A percentile compares a stretch with the other conserved stretches of the same genome.
Conservation (phyloP, 2,888 invertebrate genomes). For the Eupithecia exiguata region DNA sequence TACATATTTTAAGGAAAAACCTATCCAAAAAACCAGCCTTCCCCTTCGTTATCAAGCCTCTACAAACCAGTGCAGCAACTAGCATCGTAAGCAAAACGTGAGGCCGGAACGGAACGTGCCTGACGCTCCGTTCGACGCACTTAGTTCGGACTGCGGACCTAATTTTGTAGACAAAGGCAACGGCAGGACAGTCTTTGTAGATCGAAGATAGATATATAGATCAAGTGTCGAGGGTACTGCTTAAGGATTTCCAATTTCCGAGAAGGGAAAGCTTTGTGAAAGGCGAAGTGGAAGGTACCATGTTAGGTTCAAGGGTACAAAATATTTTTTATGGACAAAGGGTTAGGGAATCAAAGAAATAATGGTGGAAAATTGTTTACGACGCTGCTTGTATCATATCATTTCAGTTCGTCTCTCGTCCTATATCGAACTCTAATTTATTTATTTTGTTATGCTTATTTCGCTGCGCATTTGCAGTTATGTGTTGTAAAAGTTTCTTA, state of each 20-base stretch:
- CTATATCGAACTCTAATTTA: no score
- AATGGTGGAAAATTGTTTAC: no score
- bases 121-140: slow-evolving; percentile 16
- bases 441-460: no score
- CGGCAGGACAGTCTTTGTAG: slow-evolving; percentile 15
- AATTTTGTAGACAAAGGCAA: slow-evolving; percentile 27
- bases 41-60: background rate
- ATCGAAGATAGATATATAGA: slow-evolving; percentile 22
- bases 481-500: no score
- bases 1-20: no score
- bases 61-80: slow-evolving; percentile 10
- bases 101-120: slow-evolving; percentile 28
- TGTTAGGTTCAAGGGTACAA: background rate
- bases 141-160: slow-evolving; percentile 17
- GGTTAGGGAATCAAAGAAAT: no score
- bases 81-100: slow-evolving; percentile 36
- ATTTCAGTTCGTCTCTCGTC: no score
- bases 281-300: background rate
- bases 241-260: background rate
- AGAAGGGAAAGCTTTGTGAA: background rate
- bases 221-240: slow-evolving; percentile 4
- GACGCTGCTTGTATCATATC: no score
- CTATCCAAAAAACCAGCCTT: no score
- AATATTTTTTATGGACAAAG: background rate
- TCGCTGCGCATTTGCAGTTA: no score